Evolutionary conservation across 2,113 vertebrate species (phyloP), one percentile per base, ranked within the genome.

Genomic region (Acanthisitta chloris): DNA sequence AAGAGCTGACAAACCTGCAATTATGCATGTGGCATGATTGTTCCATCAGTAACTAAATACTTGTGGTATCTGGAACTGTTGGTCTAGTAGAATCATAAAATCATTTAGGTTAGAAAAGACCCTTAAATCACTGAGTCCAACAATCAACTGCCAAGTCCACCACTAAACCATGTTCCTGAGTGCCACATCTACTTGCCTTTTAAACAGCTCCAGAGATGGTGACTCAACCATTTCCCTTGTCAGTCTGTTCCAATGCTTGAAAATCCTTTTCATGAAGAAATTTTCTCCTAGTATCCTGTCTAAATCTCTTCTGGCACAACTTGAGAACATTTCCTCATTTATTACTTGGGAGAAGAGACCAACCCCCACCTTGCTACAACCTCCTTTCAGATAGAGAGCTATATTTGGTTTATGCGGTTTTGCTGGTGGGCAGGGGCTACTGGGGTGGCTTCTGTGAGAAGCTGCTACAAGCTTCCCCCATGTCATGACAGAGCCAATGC

Each of bases 361-460:
- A 52, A n/a, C 3, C 4, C 7, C 5, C 8, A 46, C 17, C 28
- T 52, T 38, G 24, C 28, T 52, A n/a, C 1, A 1, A 59, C 3
- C 16, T 51, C 23, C 28, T 67, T 81, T 59, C 24, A 38, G 19
- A n/a, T 14, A 58, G 23, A 9, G 33, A 51, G 15, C 45, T 43
- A 66, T 52, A n/a, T n/a, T n/a, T n/a, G n/a, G n/a, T n/a, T n/a
- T n/a, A n/a, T n/a, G n/a, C n/a, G n/a, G n/a, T n/a, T n/a, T n/a
- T n/a, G n/a, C n/a, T n/a, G n/a, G n/a, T n/a, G n/a, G n/a, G n/a
- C n/a, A n/a, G n/a, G n/a, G n/a, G n/a, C n/a, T n/a, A n/a, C n/a
- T n/a, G n/a, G n/a, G n/a, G n/a, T n/a, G n/a, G n/a, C n/a, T n/a
- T n/a, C n/a, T n/a, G n/a, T n/a, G n/a, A n/a, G n/a, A n/a, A n/a